Conservation (phyloP, 2,113 vertebrate genomes). For the Gnathonemus echidnorhynchus region DNA sequence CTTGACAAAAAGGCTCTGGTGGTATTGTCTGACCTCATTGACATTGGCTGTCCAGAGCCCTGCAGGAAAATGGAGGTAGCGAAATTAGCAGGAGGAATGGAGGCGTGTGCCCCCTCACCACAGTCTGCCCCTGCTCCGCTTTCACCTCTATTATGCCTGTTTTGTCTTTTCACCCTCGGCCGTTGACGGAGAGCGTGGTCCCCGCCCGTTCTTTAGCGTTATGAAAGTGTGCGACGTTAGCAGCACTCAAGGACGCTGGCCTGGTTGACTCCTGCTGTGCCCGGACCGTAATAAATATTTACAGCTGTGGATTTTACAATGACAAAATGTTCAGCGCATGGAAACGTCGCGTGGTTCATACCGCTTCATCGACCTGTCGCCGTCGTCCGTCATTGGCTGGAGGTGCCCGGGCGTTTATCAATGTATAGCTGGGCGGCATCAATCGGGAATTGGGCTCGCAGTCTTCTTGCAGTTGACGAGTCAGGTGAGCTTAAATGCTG, state of each 20-base stretch:
- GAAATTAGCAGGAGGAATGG: background rate
- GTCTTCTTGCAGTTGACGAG: slow-evolving; percentile 45
- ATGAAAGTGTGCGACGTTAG: background rate
- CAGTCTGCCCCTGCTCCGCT: background rate
- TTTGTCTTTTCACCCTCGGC: background rate
- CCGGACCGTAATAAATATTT: background rate
- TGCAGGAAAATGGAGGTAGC: slow-evolving; percentile 60
- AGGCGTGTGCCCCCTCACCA: background rate
- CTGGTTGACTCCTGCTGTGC: background rate
- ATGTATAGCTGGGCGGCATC: background rate
- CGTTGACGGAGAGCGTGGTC: background rate
- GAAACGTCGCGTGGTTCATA: background rate
- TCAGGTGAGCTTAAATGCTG: background rate
- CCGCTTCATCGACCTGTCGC: background rate
- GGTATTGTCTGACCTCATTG: slow-evolving; percentile 98
- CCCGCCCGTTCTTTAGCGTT: background rate
- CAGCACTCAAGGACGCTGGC: background rate
- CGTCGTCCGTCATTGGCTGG: background rate
- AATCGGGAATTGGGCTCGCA: slow-evolving; percentile 40
- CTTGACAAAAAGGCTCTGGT: slow-evolving; percentile 86
- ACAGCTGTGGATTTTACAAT: background rate
- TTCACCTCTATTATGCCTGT: background rate
- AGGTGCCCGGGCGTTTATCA: background rate
- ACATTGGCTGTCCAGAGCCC: slow-evolving; percentile 95
- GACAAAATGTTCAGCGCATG: background rate